Conservation (phyloP, 2,797 vertebrate genomes). For the Kryptolebias ocellatus region DNA sequence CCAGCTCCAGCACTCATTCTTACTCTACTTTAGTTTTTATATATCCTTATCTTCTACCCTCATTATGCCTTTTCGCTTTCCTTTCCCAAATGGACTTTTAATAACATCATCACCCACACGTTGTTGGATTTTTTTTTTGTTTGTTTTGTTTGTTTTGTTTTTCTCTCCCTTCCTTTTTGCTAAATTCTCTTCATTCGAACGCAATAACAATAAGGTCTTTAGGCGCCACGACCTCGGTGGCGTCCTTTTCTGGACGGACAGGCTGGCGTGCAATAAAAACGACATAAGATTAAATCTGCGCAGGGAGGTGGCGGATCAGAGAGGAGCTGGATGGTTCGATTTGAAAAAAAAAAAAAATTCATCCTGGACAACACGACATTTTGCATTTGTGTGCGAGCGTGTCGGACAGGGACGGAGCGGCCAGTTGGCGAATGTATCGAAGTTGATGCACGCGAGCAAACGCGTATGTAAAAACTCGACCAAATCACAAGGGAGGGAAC, state of each 20-base stretch:
- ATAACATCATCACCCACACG: background rate
- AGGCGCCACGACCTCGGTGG: constrained; percentile 63
- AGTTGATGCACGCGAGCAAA: constrained; percentile 25
- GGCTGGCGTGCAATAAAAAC: constrained; percentile 1
- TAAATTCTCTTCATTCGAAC: constrained; percentile 41
- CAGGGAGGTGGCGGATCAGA: constrained; percentile 22
- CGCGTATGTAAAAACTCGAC: constrained; percentile 22
- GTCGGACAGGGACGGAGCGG: constrained; percentile 19
- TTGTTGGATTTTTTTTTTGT: background rate
- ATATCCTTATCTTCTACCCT: constrained; percentile 17
- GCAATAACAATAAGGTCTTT: constrained; percentile 69
- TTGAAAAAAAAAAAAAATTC: constrained; percentile 32
- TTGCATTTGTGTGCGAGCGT: constrained; percentile 4
- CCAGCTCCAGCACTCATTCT: constrained; percentile 5
- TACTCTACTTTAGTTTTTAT: background rate
- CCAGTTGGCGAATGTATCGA: constrained; percentile 47
- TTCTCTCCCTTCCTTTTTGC: constrained; percentile 2
- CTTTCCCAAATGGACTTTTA: constrained; percentile 10
- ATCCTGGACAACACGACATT: constrained; percentile 41
- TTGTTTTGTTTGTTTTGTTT: too few species aligned
- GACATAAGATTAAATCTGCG: constrained; percentile 34
- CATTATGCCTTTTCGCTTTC: background rate
- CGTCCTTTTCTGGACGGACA: constrained; percentile 12
- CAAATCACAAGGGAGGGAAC: constrained; percentile 46
- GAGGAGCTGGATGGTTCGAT: constrained; percentile 28